These are phyloP conservation scores for Oreocharis arfaki DNA, from an alignment of 2,113 vertebrate genomes.

Conservation along the genomic window DNA sequence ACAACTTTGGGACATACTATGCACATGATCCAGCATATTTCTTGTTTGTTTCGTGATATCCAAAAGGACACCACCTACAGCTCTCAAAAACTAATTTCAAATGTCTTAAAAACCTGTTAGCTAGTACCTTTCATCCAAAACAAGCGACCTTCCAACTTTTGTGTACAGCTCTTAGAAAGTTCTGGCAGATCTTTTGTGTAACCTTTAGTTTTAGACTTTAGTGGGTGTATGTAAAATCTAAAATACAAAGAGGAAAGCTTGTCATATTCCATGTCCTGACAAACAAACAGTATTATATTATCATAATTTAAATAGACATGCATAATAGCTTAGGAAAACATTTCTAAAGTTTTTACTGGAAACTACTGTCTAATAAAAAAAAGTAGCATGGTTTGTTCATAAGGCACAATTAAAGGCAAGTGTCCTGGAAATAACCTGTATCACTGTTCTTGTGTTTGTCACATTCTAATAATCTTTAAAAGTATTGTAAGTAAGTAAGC, in stretches of 20 bases:
- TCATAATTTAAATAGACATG: neutral
- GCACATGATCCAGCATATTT: neutral
- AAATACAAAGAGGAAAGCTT: neutral
- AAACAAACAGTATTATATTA: neutral
- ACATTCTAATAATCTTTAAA: neutral
- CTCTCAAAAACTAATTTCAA: neutral
- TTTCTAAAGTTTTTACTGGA: neutral
- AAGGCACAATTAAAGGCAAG: neutral
- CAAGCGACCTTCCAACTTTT: neutral
- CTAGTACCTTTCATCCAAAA: neutral
- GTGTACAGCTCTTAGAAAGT: neutral
- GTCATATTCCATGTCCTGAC: neutral
- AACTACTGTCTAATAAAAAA: neutral
- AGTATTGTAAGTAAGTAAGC: neutral
- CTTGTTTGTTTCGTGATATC: slow-evolving; percentile 26
- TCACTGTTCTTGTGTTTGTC: neutral
- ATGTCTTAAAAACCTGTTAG: neutral
- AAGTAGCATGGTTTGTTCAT: neutral
- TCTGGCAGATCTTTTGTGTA: neutral
- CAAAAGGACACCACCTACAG: neutral
- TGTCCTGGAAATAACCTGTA: neutral
- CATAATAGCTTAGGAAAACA: neutral
- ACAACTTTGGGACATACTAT: slow-evolving; percentile 1
- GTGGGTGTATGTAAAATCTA: neutral
- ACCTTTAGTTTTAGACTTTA: neutral